A percentile compares a stretch with the other conserved stretches of the same genome.
phyloP scores from a whole-genome alignment of 64 coral and sea anemone species.

The Pocillopora verrucosa region DNA sequence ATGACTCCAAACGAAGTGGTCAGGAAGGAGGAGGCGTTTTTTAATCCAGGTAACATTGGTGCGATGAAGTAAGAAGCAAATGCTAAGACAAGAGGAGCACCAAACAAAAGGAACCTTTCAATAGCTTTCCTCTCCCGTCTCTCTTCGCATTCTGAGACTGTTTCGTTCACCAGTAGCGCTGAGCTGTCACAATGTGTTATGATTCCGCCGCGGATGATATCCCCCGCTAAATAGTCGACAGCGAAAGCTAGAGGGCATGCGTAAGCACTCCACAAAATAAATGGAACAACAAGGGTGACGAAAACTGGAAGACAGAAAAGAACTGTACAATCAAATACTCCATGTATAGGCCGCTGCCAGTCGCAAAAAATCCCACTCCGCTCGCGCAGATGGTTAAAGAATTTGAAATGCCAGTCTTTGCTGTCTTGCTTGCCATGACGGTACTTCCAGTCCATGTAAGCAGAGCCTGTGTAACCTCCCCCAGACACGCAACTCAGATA shows the following conservation, averaged over 20 bases:
- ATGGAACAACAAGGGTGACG: conserved; percentile 49
- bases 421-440: conserved; percentile 30
- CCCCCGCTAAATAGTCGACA: conserved; percentile 18
- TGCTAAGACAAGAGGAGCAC: not conserved
- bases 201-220: not conserved
- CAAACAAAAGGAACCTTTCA: not conserved
- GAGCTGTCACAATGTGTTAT: not conserved
- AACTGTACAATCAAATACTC: conserved; percentile 24
- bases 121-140: not conserved
- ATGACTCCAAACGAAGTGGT: not conserved
- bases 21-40: not conserved
- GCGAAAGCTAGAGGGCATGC: conserved; percentile 55
- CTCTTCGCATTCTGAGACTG: not conserved
- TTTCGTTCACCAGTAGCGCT: not conserved
- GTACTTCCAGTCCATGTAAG: conserved; percentile 79
- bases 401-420: conserved; percentile 63
- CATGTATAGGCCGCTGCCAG: conserved; percentile 44
- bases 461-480: conserved; percentile 50
- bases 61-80: not conserved
- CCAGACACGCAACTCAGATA: conserved; percentile 73
- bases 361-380: conserved; percentile 29
- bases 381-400: conserved; percentile 65
- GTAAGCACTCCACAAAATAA: conserved; percentile 7
- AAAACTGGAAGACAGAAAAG: conserved; percentile 24
- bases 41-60: not conserved